A percentile compares a stretch with the other conserved stretches of the same genome.
Evolutionary conservation across 2,797 vertebrate species (phyloP).

Genomic region (Atherinosoma microstoma): DNA sequence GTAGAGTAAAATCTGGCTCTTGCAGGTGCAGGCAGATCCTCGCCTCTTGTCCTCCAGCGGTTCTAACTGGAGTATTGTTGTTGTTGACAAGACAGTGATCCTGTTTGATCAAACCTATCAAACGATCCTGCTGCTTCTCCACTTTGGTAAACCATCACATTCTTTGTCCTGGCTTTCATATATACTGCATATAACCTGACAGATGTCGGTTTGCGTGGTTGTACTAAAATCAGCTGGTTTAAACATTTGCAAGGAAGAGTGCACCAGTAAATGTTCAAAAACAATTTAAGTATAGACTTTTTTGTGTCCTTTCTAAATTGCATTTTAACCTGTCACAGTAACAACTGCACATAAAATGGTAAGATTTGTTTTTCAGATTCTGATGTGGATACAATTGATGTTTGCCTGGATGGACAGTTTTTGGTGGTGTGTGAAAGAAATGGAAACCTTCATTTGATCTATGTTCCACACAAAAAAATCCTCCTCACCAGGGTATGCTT

Average conservation of each 20-base stretch:
- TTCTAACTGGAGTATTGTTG: constrained; percentile 86
- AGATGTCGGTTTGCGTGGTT: not conserved
- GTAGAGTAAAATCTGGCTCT: constrained; percentile 11
- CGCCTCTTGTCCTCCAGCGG: constrained; percentile 81
- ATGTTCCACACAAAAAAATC: constrained; percentile 89
- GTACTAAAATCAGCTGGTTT: not conserved
- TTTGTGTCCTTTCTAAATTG: not conserved
- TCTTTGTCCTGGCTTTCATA: not conserved
- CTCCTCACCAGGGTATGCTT: constrained; percentile 89
- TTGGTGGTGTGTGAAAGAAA: constrained; percentile 94
- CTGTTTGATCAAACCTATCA: constrained; percentile 90
- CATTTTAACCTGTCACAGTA: not conserved
- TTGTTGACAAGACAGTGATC: constrained; percentile 89
- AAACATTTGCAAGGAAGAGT: not conserved
- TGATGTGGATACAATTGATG: constrained; percentile 88
- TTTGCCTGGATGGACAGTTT: constrained; percentile 90
- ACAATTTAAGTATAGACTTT: not conserved
- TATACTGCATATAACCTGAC: not conserved
- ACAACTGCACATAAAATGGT: not conserved
- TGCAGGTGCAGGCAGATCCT: constrained; percentile 84
- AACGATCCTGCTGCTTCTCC: constrained; percentile 85
- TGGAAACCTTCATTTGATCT: constrained; percentile 92
- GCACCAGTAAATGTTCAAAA: not conserved
- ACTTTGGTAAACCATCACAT: constrained; percentile 86
- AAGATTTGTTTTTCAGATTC: constrained; percentile 81